Evolutionary conservation across 1,140 invertebrate species (phyloP).

Genomic region (Calephelis virginiensis): DNA sequence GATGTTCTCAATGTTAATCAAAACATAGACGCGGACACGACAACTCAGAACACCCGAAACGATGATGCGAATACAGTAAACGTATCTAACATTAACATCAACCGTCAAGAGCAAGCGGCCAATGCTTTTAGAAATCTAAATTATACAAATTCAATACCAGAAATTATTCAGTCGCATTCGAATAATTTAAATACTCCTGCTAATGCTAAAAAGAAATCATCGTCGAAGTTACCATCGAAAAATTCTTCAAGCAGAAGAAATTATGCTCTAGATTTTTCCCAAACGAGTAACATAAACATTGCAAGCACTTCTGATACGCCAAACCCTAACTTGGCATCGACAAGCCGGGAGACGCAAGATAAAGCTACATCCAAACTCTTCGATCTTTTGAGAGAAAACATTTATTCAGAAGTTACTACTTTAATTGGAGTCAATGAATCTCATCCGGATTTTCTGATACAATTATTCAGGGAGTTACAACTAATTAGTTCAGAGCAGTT

Average conservation of each 20-base stretch:
- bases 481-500: slow-evolving; percentile 83
- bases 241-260: slow-evolving; percentile 65
- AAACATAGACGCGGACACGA: slow-evolving; percentile 45
- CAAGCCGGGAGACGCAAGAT: slow-evolving; percentile 58
- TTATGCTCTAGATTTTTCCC: slow-evolving; percentile 55
- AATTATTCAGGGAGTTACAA: slow-evolving; percentile 83
- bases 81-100: slow-evolving; percentile 47
- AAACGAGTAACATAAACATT: slow-evolving; percentile 62
- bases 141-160: slow-evolving; percentile 62
- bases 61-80: slow-evolving; percentile 31
- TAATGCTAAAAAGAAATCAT: slow-evolving; percentile 64
- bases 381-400: slow-evolving; percentile 82
- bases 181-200: slow-evolving; percentile 62
- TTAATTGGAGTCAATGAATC: slow-evolving; percentile 84
- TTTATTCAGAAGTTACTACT: slow-evolving; percentile 85
- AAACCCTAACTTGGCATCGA: slow-evolving; percentile 66
- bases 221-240: slow-evolving; percentile 68
- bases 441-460: slow-evolving; percentile 83
- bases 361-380: slow-evolving; percentile 81
- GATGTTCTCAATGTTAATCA: slow-evolving; percentile 79
- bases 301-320: slow-evolving; percentile 56
- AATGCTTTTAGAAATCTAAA: slow-evolving; percentile 56
- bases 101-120: slow-evolving; percentile 37
- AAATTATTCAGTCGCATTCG: slow-evolving; percentile 65
- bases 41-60: slow-evolving; percentile 35